Evolutionary conservation across 1,140 invertebrate species (phyloP), one percentile per base, ranked within the genome.

Genomic region (Plutomurus gul): DNA sequence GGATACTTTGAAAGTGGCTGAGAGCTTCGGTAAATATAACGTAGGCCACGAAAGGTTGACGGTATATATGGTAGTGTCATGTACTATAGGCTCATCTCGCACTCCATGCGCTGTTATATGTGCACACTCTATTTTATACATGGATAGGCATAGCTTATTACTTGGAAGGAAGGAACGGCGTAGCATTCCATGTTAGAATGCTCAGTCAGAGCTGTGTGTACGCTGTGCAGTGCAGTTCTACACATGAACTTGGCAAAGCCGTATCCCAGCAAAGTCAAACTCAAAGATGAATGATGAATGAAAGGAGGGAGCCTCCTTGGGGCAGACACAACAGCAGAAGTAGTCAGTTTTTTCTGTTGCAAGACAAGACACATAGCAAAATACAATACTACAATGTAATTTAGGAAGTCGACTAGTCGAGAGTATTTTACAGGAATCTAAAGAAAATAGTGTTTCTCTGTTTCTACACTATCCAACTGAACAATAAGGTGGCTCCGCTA

Each of bases 231-330:
- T 7, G 13, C 6, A 8, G 56, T 33, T 33, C 27, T 11, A 10
- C 18, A 51, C 20, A 3, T 49, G 56, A 65, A 27, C 25, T 8
- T 65, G 56, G n/a, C 56, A 18, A 65, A 65, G 56, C 30, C 25
- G 36, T 33, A 22, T 11, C 46, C 46, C n/a, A 49, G 56, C 25
- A 16, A 30, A 65, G 56, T 65, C 30, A 36, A 65, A 30, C 56
- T 65, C 56, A 65, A 65, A 65, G 56, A 65, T 65, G 56, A 65
- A 65, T 65, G 56, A 65, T 65, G 56, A 65, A 65, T 65, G 56
- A 65, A 65, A 65, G 56, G 30, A 30, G 56, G 56, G 56, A 65
- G 30, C 27, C 56, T 65, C 56, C 56, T 65, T 16, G 36, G 56
- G 56, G 56, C 56, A 65, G 27, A 65, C n/a, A 65, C 56, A 65